Conservation (phyloP, 1,140 invertebrate genomes). For the Orchestia grillus region DNA sequence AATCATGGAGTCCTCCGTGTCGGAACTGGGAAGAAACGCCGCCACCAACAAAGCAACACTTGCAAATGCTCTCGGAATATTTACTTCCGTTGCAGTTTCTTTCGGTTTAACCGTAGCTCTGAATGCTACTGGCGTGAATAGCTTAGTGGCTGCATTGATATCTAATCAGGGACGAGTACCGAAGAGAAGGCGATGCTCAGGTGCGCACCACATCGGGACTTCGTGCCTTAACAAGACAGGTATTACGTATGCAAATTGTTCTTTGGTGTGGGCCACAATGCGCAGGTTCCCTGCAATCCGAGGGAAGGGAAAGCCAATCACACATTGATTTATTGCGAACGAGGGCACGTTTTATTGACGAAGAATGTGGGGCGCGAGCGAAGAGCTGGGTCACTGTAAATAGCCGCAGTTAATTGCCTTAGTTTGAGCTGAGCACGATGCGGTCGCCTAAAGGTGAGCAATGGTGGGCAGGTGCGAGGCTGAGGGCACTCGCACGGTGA, state of each 20-base stretch:
- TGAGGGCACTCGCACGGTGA: neutral
- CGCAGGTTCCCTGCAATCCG: neutral
- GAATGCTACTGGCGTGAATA: neutral
- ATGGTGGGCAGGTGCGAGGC: neutral
- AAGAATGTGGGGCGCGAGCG: neutral
- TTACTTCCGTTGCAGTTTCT: neutral
- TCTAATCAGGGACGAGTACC: slow-evolving; percentile 4
- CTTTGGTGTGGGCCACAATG: slow-evolving; percentile 40
- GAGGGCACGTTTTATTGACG: neutral
- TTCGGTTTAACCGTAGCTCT: neutral
- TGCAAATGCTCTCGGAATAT: neutral
- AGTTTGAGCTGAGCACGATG: neutral
- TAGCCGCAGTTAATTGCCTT: neutral
- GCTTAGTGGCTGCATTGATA: neutral
- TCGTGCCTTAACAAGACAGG: slow-evolving; percentile 10
- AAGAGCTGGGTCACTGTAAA: neutral
- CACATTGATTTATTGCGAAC: slow-evolving; percentile 19
- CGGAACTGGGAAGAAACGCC: neutral
- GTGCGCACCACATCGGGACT: neutral
- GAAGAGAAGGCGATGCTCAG: neutral
- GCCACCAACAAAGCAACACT: neutral
- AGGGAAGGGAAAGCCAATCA: neutral
- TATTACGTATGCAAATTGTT: slow-evolving; percentile 41
- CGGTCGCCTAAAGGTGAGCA: neutral
- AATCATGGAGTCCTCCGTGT: neutral